Evolutionary conservation across 2,113 vertebrate species (phyloP).

Genomic region (Henicopernis longicauda): DNA sequence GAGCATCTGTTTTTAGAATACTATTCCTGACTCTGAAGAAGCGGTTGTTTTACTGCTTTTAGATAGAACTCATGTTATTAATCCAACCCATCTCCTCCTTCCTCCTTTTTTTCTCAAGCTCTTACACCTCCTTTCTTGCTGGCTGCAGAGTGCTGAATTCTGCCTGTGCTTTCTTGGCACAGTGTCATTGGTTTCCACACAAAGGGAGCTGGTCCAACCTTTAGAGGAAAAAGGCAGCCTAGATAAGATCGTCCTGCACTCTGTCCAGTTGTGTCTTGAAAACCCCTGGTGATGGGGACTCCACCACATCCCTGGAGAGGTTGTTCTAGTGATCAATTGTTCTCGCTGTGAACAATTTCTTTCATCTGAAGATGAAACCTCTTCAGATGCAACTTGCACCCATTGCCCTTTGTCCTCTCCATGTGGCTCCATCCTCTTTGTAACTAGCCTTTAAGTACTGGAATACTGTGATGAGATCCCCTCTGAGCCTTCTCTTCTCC

Average conservation of each 20-base stretch:
- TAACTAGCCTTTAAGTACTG: background rate
- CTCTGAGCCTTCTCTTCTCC: background rate
- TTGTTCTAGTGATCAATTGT: background rate
- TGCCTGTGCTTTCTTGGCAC: background rate
- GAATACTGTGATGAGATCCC: background rate
- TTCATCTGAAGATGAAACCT: background rate
- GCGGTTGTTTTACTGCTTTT: background rate
- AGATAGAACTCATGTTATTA: background rate
- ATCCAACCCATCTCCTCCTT: background rate
- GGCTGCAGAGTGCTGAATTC: background rate
- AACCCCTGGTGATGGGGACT: background rate
- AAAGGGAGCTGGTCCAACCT: background rate
- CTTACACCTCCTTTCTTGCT: background rate
- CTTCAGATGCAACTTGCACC: background rate
- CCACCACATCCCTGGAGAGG: accelerated
- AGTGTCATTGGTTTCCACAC: background rate
- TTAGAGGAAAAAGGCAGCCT: background rate
- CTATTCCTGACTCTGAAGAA: background rate
- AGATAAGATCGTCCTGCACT: background rate
- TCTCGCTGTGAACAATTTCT: background rate
- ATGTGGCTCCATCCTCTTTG: background rate
- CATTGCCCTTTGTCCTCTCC: background rate
- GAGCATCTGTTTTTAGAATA: background rate
- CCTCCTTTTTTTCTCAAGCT: background rate
- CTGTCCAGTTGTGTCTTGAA: background rate